A percentile compares a stretch with the other conserved stretches of the same genome.
Evolutionary conservation across 2,113 vertebrate species (phyloP).

Genomic region (Pedetes capensis): DNA sequence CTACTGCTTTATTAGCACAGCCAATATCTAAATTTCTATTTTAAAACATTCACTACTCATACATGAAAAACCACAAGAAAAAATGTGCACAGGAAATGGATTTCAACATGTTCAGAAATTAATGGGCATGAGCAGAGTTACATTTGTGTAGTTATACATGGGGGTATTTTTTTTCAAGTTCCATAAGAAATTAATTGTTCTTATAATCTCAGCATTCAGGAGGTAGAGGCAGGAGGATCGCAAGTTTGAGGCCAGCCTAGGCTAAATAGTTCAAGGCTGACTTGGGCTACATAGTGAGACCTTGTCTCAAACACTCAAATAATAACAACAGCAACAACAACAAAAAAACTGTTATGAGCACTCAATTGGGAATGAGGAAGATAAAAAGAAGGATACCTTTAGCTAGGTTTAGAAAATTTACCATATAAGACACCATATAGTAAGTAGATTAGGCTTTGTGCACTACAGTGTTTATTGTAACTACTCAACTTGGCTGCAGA

Average conservation of each 20-base stretch:
- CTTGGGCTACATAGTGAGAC: too few species aligned
- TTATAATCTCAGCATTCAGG: too few species aligned
- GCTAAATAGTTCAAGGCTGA: too few species aligned
- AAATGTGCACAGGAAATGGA: background rate
- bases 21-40: background rate
- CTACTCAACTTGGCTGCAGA: background rate
- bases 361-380: background rate
- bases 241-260: too few species aligned
- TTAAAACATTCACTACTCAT: constrained; percentile 1
- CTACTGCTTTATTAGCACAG: background rate
- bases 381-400: background rate
- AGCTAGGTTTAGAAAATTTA: background rate
- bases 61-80: background rate
- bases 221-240: too few species aligned
- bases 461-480: background rate
- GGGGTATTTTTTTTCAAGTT: background rate
- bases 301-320: too few species aligned
- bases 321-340: too few species aligned
- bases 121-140: background rate
- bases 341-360: background rate
- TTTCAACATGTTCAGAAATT: background rate
- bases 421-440: background rate
- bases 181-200: background rate
- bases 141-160: background rate
- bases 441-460: background rate